Base-by-base conservation (phyloP, 2,113 vertebrate genomes). In the Mus spicilegus region DNA sequence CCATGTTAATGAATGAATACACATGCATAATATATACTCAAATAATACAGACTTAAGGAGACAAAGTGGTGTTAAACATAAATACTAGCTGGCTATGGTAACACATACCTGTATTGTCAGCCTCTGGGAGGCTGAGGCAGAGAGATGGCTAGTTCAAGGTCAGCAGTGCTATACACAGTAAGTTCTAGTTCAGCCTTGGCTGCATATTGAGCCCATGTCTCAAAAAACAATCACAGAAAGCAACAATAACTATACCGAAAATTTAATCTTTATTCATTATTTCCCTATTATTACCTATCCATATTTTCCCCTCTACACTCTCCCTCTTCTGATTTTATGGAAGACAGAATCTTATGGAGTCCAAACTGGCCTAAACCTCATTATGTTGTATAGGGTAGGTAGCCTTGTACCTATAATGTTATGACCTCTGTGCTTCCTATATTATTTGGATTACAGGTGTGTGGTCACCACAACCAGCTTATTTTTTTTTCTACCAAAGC, bases 401-500 rank as follows among this genome's bases (percentile, higher is more conserved):
- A 82, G 5, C 54, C 10, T 24, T 82, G 56, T 39, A 61, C 20
- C 56, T 80, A 30, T 54, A 80, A 54, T 82, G 22, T 17, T 82
- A 56, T 54, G 42, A 26, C 5, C 42, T 49, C 36, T 39, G 5
- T 82, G 33, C 54, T 56, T 61, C 54, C 80, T 26, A 39, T 26
- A 58, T 24, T 82, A 22, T 36, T 82, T 58, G 11, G 54, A 61
- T 61, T 82, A 82, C 36, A 82, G 56, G 20, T 61, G 24, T 39
- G 56, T 61, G 36, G 20, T 42, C 58, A 42, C 81, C 13, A 84
- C 56, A 63, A 39, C 2, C 42, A 95, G 36, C 28, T 78, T 85
- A 51, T 95, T 91, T 87, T 85, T 89, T 84, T 90, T 96, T 90
- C 36, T 88, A 67, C 36, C 16, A 20, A 89, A 93, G 77, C 84